Base-by-base conservation (phyloP, 2,888 invertebrate species). In the Litoditis marina region DNA sequence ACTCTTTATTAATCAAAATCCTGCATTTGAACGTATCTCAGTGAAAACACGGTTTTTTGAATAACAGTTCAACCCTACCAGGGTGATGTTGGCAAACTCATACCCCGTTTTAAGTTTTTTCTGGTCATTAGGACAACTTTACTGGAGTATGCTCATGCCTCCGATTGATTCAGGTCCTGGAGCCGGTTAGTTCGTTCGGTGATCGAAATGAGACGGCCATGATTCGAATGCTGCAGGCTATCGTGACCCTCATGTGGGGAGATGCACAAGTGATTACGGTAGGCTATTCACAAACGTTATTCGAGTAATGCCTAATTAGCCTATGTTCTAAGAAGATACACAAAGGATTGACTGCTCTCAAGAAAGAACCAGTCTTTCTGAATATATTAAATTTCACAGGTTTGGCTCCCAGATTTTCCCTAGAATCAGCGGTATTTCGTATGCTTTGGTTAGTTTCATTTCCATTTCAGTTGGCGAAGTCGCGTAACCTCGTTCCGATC, bases 201-300 rank as follows among this genome's bases (percentile, higher is more conserved):
- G 57, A 39, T 7, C 16, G 63, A 7, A 36, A 65, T 32, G 66
- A 73, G 49, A 66, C 64, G 83, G 90, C 91, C 0, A 87, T 89
- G 63, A 91, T 88, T 84, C 88, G 92, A 81, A 85, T 88, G 28
- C 87, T 92, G 22, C 90, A 92, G 22, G 89, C 89, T 0, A 84
- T 91, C 32, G 91, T 92, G 51, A 91, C 91, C 0, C 82, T 92
- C 19, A 76, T 86, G 54, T 77, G 80, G 66, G 82, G 79, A 19
- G 84, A 84, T 66, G 77, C 79, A 11, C 52, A 52, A 78, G 83
- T 51, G 65, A 82, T 84, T 42, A 79, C 77, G 62, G 69, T 78
- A 34, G 31, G 58, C 34, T 57, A 13, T 1, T 19, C 39, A 5
- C 30, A 27, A 42, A 36, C 34, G 16, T 22, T 16, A 27, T 22